These are phyloP conservation scores for Stenichneumon culpator DNA, from an alignment of 2,888 invertebrate genomes.

Conservation along the genomic window DNA sequence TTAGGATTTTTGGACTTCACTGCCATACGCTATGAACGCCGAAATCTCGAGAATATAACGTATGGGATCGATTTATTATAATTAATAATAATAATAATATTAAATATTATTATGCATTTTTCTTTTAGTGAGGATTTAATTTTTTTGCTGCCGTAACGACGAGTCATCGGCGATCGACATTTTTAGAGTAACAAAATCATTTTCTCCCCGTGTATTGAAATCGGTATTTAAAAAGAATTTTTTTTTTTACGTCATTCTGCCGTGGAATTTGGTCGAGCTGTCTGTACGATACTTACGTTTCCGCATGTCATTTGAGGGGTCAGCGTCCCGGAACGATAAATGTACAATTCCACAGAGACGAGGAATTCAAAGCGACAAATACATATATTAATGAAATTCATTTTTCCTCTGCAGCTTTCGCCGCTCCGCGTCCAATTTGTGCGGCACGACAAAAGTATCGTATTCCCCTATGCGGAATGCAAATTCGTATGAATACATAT, in stretches of 20 bases:
- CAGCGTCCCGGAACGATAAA: background rate
- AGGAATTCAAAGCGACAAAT: background rate
- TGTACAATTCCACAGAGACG: background rate
- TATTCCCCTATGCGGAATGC: background rate
- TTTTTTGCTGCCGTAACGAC: too few species aligned
- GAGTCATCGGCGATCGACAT: too few species aligned
- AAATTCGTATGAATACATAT: conserved; percentile 7
- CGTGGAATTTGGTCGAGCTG: background rate
- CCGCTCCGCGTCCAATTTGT: background rate
- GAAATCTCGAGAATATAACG: too few species aligned
- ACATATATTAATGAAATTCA: conserved; percentile 12
- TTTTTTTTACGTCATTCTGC: background rate
- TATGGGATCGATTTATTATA: too few species aligned
- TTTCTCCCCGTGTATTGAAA: background rate
- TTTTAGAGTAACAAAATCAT: too few species aligned
- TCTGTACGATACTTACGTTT: background rate
- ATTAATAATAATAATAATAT: too few species aligned
- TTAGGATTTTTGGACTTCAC: too few species aligned
- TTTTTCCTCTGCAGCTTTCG: background rate
- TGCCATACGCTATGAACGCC: too few species aligned
- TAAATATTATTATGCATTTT: too few species aligned
- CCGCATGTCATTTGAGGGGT: background rate
- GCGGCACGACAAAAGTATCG: background rate
- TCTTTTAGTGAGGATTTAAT: too few species aligned
- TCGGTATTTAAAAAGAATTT: background rate